Percentiles rank a stretch among this genome's conserved stretches.
Evolutionary conservation across 2,888 invertebrate species (phyloP).

Genomic region (Lithophane semibrunnea): DNA sequence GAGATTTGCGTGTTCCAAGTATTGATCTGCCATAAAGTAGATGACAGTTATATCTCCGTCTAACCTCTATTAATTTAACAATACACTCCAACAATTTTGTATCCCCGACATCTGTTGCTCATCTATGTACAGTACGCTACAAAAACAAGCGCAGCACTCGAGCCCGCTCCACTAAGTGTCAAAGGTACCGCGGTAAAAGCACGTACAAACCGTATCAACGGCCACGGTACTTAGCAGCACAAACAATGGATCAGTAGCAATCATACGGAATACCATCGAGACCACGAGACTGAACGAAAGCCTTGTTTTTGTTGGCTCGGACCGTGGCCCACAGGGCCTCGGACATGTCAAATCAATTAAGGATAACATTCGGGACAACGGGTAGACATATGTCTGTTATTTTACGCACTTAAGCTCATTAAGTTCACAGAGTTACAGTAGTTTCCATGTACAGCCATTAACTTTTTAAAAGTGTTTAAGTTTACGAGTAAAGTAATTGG

Average conservation of each 20-base stretch:
- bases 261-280: constrained; percentile 77
- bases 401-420: constrained; percentile 55
- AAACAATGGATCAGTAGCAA: constrained; percentile 85
- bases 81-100: constrained; percentile 41
- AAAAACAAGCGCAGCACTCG: constrained; percentile 67
- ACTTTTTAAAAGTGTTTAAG: constrained; percentile 44
- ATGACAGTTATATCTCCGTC: not conserved
- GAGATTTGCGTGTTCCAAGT: not conserved
- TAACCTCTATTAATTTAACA: constrained; percentile 30
- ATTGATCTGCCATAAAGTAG: not conserved
- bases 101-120: constrained; percentile 53
- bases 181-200: constrained; percentile 83
- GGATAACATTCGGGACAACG: constrained; percentile 74
- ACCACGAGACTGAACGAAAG: constrained; percentile 48
- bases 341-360: constrained; percentile 87
- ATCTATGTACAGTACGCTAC: constrained; percentile 58
- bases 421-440: constrained; percentile 49
- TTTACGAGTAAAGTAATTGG: constrained; percentile 53
- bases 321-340: constrained; percentile 72
- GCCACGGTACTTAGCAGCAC: constrained; percentile 84
- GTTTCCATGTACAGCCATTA: constrained; percentile 48
- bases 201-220: constrained; percentile 79
- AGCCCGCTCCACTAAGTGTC: constrained; percentile 79
- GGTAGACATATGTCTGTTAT: constrained; percentile 55
- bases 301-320: constrained; percentile 79